Base-by-base conservation (phyloP, 2,797 vertebrate species). In the Parauchenoglanis punctatus region DNA sequence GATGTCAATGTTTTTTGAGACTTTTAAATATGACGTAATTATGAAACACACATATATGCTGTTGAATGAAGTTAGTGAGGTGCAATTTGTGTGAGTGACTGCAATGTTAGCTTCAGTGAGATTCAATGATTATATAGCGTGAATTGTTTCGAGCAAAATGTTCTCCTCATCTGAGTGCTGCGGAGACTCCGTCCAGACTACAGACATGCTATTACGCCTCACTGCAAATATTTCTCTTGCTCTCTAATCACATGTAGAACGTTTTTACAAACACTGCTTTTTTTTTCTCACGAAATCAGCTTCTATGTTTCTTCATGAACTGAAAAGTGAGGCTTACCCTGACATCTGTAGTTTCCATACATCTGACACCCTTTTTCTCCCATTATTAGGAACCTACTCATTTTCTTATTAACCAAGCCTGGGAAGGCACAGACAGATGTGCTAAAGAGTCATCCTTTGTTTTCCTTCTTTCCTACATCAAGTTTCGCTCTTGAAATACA, bases 81-180 rank as follows among this genome's bases (percentile, higher is more conserved):
- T 95, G 94, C 94, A 94, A 91, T 93, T 93, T 92, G 94, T 90
- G 91, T 93, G 92, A 89, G 93, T 93, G 93, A 90, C 91, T 91
- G 89, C 61, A 89, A 93, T 93, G 88, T 81, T 91, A 91, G 93
- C 93, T 94, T 88, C 90, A 77, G 92, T 94, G 93, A 94, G 94
- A 90, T 93, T 93, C 93, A 91, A 91, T 92, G 94, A 68, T 49
- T 54, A 70, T 83, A 68, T 70, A 83, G 65, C 4, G 81, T 93
- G 61, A 58, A 58, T 83, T n/a, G 44, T 90, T 89, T 91, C 76
- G 68, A 92, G 92, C 93, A 92, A 91, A 92, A 89, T 90, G 92
- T 85, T 89, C 92, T 91, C 90, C 89, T 93, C 70, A 90, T 89
- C 89, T 91, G 87, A 94, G 93, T 93, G 91, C 93, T 93, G 92